These are phyloP conservation scores for Chromobotia macracanthus DNA, from an alignment of 2,797 vertebrate species.

Conservation along the genomic window DNA sequence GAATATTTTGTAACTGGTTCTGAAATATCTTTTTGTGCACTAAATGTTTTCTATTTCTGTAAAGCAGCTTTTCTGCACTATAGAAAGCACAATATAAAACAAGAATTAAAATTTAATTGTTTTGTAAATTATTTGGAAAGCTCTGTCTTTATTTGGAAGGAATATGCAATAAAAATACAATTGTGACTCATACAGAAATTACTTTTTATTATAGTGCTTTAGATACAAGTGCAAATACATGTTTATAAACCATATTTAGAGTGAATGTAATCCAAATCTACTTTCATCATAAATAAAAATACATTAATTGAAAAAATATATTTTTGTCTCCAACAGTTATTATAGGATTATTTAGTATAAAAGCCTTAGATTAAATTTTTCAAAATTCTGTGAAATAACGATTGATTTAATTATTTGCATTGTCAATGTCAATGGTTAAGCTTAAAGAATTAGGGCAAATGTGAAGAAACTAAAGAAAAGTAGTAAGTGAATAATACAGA, in stretches of 20 bases:
- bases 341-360: conserved; percentile 28
- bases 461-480: conserved; percentile 2
- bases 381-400: conserved; percentile 37
- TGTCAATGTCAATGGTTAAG: conserved; percentile 16
- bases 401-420: conserved; percentile 35
- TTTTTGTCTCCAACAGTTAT: conserved; percentile 14
- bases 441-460: neutral
- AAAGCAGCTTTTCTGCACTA: no score
- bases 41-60: no score
- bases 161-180: neutral
- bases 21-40: no score
- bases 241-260: conserved; percentile 34
- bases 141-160: neutral
- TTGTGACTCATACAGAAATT: conserved; percentile 6
- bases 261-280: conserved; percentile 26
- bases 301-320: no score
- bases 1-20: no score
- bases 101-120: no score
- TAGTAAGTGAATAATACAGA: conserved; percentile 22
- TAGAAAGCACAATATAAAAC: no score
- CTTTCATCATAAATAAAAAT: conserved; percentile 52
- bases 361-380: conserved; percentile 16
- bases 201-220: conserved; percentile 46
- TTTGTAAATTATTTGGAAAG: no score
- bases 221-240: conserved; percentile 52